phyloP scores from a whole-genome alignment of 2,113 vertebrate genomes.

The Plotosus lineatus region DNA sequence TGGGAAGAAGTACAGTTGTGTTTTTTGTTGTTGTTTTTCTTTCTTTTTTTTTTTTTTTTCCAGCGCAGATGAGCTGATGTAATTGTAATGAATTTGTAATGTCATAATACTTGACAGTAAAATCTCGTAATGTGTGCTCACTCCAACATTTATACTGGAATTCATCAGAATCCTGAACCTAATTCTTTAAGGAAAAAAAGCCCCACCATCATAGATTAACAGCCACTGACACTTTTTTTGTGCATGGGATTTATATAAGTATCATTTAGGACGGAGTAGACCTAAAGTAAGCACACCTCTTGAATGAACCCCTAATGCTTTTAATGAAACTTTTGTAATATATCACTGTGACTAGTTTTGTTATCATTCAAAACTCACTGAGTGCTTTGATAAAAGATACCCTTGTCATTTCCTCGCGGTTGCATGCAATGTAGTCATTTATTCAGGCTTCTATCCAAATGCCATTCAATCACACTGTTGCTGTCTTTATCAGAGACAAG shows the following conservation, averaged over 20 bases:
- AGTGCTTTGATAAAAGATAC: slow-evolving; percentile 25
- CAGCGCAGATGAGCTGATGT: slow-evolving; percentile 30
- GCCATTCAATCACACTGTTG: slow-evolving; percentile 28
- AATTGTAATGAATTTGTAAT: slow-evolving; percentile 28
- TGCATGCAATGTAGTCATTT: slow-evolving; percentile 42
- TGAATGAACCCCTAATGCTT: neutral
- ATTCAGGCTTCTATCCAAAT: slow-evolving; percentile 27
- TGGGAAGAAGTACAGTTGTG: too few species aligned
- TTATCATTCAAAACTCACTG: neutral
- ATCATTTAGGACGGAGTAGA: neutral
- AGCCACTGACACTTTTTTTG: neutral
- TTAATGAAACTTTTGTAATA: slow-evolving; percentile 18
- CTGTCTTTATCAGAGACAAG: slow-evolving; percentile 68
- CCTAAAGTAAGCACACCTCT: neutral
- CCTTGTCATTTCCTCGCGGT: slow-evolving; percentile 38
- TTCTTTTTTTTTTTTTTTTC: neutral
- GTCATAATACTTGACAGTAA: slow-evolving; percentile 3
- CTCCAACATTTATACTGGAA: slow-evolving; percentile 12
- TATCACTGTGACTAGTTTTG: neutral
- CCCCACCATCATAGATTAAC: neutral
- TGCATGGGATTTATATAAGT: slow-evolving; percentile 1
- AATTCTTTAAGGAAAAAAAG: neutral
- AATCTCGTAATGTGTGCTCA: slow-evolving; percentile 12
- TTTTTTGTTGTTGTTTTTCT: too few species aligned
- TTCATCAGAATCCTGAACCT: neutral